Evolutionary conservation across 2,888 invertebrate species (phyloP), one percentile per base, ranked within the genome.

Genomic region (Bembecia ichneumoniformis): DNA sequence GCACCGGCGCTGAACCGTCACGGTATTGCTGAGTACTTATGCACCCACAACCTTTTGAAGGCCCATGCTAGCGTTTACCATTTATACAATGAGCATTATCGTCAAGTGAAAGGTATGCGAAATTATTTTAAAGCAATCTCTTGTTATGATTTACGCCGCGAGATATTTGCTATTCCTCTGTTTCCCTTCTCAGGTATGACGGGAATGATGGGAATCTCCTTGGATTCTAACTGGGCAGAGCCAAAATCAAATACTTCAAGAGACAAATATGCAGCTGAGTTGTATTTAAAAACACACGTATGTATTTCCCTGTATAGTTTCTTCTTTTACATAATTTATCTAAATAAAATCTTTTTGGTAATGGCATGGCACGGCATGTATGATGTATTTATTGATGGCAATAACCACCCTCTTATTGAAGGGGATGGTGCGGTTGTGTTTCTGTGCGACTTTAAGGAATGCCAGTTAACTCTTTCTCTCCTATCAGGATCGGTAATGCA

Each of bases 41-140:
- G 92, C 57, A 89, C 90, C 0, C 93, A 94, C 64, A 93, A 93
- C 64, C 76, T 93, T 48, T 72, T 95, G 14, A 91, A 91, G 64
- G 91, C 94, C 0, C 95, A 95, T 63, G 92, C 92, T 0, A 89
- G 87, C 63, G 91, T 88, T n/a, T 91, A 91, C 57, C 90, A 90
- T 60, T 82, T 92, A 63, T 92, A 91, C 59, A 83, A 91, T 35
- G 70, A 84, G 7, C 78, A 89, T 50, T 94, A 90, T 65, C 87
- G 90, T 49, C 20, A 48, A 44, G 49, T 47, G 35, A 48, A 49
- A 51, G 17, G 35, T 40, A 40, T 40, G 40, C 14, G 3, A n/a
- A 5, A 40, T 9, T 28, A 28, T 28, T 28, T 28, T 28, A 9
- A 9, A 28, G 28, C 9, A 28, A 28, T 28, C 0, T 28, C 28